Percentiles rank a stretch among this genome's conserved stretches.
Evolutionary conservation across 2,113 vertebrate genomes (phyloP).

Genomic region (Petroica traversi): DNA sequence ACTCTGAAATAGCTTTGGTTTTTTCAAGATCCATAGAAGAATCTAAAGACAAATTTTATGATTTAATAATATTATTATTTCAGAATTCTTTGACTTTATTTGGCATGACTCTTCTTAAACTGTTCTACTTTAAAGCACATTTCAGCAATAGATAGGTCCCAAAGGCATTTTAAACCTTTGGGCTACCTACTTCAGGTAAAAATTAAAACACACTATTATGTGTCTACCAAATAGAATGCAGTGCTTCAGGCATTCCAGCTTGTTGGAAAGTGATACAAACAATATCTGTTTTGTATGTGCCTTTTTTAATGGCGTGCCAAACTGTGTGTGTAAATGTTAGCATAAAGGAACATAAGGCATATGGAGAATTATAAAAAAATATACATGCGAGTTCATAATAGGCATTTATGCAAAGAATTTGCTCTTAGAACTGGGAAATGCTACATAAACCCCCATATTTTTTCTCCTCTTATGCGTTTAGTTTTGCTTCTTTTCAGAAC

Average conservation of each 20-base stretch:
- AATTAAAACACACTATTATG: conserved; percentile 60
- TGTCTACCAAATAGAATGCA: conserved; percentile 54
- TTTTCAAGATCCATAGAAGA: neutral
- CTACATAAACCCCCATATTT: neutral
- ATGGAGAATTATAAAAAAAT: conserved; percentile 7
- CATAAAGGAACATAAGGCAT: conserved; percentile 20
- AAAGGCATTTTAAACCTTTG: conserved; percentile 50
- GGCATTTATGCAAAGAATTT: neutral
- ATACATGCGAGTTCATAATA: neutral
- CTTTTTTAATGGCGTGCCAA: neutral
- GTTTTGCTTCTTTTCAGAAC: neutral
- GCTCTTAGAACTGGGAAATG: neutral
- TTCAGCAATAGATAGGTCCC: conserved; percentile 55
- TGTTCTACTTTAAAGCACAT: conserved; percentile 10
- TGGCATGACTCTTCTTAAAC: conserved; percentile 21
- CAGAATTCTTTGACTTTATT: neutral
- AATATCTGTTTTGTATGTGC: conserved; percentile 60
- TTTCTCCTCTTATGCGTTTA: neutral
- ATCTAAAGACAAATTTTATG: neutral
- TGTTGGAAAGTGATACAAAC: conserved; percentile 37
- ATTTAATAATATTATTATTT: conserved; percentile 7
- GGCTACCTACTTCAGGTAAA: conserved; percentile 51
- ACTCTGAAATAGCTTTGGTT: neutral
- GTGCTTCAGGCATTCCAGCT: conserved; percentile 60
- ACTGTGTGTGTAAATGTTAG: neutral